Conservation (phyloP, 2,888 invertebrate species). For the Drosophila falleni region DNA sequence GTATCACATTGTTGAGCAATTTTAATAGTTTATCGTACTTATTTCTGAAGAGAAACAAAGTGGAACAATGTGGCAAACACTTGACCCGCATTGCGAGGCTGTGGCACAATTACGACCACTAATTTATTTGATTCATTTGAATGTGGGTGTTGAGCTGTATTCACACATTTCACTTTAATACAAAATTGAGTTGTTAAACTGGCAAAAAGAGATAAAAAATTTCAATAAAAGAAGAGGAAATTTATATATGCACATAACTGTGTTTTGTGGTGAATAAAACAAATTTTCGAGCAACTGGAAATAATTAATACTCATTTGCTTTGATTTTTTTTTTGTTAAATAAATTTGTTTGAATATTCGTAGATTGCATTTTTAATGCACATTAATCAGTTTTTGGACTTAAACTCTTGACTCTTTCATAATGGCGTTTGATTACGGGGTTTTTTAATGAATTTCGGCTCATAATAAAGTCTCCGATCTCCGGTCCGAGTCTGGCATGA, state of each 20-base stretch:
- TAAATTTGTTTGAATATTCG: slow-evolving; percentile 23
- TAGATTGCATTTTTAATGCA: slow-evolving; percentile 49
- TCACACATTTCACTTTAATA: slow-evolving; percentile 47
- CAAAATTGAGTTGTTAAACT: slow-evolving; percentile 31
- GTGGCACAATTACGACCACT: slow-evolving; percentile 25
- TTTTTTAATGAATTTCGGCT: slow-evolving; percentile 30
- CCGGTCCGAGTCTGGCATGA: slow-evolving; percentile 42
- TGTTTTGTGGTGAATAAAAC: not conserved
- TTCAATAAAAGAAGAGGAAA: not conserved
- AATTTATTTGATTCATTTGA: slow-evolving; percentile 23
- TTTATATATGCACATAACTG: not conserved
- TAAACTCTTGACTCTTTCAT: slow-evolving; percentile 25
- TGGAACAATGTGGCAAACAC: slow-evolving; percentile 15
- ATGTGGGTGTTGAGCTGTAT: slow-evolving; percentile 45
- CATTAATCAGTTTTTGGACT: slow-evolving; percentile 42
- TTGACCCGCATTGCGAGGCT: slow-evolving; percentile 61
- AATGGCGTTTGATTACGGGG: slow-evolving; percentile 42
- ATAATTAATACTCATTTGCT: slow-evolving; percentile 42
- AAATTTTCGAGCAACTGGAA: slow-evolving; percentile 15
- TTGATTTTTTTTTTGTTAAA: slow-evolving; percentile 29
- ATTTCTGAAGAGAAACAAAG: not conserved
- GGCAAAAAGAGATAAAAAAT: slow-evolving; percentile 17
- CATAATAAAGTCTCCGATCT: slow-evolving; percentile 34
- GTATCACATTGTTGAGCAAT: not conserved
- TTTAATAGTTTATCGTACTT: slow-evolving; percentile 10